Base-by-base conservation (phyloP, 2,797 vertebrate species). In the Lophura swinhoii region DNA sequence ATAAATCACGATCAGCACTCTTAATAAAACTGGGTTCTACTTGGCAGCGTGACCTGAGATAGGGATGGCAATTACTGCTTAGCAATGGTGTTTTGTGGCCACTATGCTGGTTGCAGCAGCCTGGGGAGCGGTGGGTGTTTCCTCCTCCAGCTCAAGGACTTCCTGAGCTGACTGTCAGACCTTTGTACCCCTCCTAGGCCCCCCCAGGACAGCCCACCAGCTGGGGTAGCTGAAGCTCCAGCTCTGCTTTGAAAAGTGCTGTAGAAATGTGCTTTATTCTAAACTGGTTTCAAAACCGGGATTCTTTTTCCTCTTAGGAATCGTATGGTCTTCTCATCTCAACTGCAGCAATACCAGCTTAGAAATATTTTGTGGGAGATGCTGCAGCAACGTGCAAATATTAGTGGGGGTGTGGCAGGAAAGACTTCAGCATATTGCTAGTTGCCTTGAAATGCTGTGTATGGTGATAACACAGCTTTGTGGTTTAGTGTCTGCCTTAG, bases 341-440 rank as follows among this genome's bases (percentile, higher is more conserved):
- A 2, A 21, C 21, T 67, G 17, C 43, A 81, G 66, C 28, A 48
- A 0, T 31, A 24, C 12, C 56, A 48, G 35, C 11, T 10, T 29
- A 53, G 56, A 31, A 53, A 5, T 15, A 3, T 44, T 72, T 39
- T 31, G 4, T 4, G 26, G 8, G 16, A 9, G 46, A 0, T 35
- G 33, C 43, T 62, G 58, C 12, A 29, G 63, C 6, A 37, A 48
- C 1, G 3, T 53, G 13, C 5, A 8, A n/a, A 4, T n/a, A 59
- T 59, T 22, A 23, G 2, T 1, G 12, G 20, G 44, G 10, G 1
- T 56, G 3, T 26, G 29, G 22, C 1, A 2, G 4, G 5, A 16
- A n/a, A 35, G 41, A 23, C 6, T 9, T 41, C 4, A 24, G 48
- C 10, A 58, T 29, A 28, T 53, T 21, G n/a, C 8, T 23, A 49